Conservation (phyloP, 2,113 vertebrate genomes). For the Microcebus jonahi region DNA sequence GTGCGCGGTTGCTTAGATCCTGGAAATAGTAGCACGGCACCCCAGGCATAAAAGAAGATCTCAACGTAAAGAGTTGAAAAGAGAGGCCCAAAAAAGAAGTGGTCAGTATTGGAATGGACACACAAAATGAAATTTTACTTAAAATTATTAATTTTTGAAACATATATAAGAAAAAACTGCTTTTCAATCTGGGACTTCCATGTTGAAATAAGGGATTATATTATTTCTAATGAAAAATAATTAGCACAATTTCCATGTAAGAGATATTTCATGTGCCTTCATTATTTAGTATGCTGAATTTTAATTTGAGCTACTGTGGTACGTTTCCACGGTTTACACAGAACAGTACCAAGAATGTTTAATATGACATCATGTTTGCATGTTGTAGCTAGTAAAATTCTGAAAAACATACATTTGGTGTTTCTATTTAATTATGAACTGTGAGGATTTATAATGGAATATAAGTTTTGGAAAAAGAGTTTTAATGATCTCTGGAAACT, state of each 20-base stretch:
- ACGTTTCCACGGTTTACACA: neutral
- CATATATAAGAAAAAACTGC: neutral
- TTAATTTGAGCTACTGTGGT: neutral
- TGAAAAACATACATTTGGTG: neutral
- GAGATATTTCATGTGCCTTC: neutral
- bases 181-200: neutral
- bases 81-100: neutral
- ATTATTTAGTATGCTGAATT: neutral
- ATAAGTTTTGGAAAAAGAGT: neutral
- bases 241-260: neutral
- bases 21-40: neutral
- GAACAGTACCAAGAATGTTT: neutral
- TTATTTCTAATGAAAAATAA: neutral
- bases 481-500: neutral
- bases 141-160: neutral
- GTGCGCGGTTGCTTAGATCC: neutral
- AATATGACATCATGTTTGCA: neutral
- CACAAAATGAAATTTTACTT: conserved; percentile 23
- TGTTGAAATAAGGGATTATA: neutral
- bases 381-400: neutral
- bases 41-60: neutral
- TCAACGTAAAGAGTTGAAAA: neutral
- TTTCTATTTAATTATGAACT: neutral
- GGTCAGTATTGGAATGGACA: neutral
- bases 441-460: neutral